Percentiles rank a stretch among this genome's conserved stretches.
Conservation (phyloP, 2,888 invertebrate genomes). For the Anaspis maculata region DNA sequence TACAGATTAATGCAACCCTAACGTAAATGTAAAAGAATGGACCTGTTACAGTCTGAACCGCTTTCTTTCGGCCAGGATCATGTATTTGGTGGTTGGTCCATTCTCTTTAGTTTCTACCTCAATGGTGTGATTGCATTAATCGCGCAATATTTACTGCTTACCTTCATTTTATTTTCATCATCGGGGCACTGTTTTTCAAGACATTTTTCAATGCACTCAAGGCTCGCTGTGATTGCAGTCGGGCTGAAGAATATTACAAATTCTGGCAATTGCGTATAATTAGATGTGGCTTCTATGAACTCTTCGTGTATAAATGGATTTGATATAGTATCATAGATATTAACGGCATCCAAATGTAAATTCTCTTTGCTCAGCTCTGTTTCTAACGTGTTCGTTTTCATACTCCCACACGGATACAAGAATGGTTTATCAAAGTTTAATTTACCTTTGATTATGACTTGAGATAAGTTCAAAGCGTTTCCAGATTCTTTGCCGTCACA, state of each 20-base stretch:
- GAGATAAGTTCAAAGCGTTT: slow-evolving; percentile 46
- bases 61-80: no score
- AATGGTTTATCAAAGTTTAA: slow-evolving; percentile 38
- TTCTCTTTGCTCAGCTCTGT: slow-evolving; percentile 39
- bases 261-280: slow-evolving; percentile 39
- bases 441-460: slow-evolving; percentile 43
- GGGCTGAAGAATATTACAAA: slow-evolving; percentile 53
- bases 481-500: slow-evolving; percentile 48
- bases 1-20: no score
- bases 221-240: slow-evolving; percentile 50
- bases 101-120: no score
- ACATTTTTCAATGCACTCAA: slow-evolving; percentile 43
- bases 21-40: no score
- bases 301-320: slow-evolving; percentile 43
- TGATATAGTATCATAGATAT: slow-evolving; percentile 48
- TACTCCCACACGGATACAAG: slow-evolving; percentile 50
- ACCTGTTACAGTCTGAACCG: no score
- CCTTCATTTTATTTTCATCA: no score
- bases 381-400: slow-evolving; percentile 46
- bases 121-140: no score
- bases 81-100: no score
- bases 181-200: no score
- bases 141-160: no score
- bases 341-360: slow-evolving; percentile 42
- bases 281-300: slow-evolving; percentile 35